Base-by-base conservation (phyloP, 64 coral and sea anemone species). In the Montipora foliosa region DNA sequence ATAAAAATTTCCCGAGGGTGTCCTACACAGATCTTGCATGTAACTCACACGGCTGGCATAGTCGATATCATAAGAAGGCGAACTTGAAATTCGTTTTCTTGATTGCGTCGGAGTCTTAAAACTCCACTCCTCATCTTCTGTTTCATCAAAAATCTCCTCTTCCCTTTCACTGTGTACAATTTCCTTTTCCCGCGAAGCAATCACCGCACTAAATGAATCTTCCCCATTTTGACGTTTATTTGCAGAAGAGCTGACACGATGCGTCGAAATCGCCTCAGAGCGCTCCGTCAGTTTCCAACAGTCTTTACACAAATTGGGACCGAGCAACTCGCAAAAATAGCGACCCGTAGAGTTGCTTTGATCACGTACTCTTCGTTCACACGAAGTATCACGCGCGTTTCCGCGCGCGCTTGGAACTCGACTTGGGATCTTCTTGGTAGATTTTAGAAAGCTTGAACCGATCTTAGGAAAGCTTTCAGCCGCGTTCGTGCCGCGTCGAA, bases 281-380 rank as follows among this genome's bases (percentile, higher is more conserved):
- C 90, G 53, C 24, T 88, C 58, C 13, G 25, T 15, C 60, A 75
- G 77, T 71, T 89, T 95, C 45, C 69, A 87, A 62, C 96, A 98
- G 55, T 98, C 93, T 58, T 91, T 89, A 59, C 96, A 98, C 74
- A 98, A 83, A 75, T 95, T 89, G 67, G 96, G 93, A 13, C 96
- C 93, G 58, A 98, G 92, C 59, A 98, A 74, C 21, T 98, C 96
- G 79, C 96, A 98, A 17, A 89, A 98, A 89, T 98, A 92, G 51
- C 93, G 69, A 44, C 89, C 88, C 14, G 91, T 86, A 5, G 59
- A 47, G 22, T 79, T 76, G 5, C 76, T 61, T 17, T 81, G 22
- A 79, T 51, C 67, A 14, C 75, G 72, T 5, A 85, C 19, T 51
- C 73, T 61, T 69, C 93, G 79, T 53, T 90, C 88, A 83, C 93